A percentile compares a stretch with the other conserved stretches of the same genome.
Conservation (phyloP, 92 coral and sea anemone species). For the Porites divaricata region DNA sequence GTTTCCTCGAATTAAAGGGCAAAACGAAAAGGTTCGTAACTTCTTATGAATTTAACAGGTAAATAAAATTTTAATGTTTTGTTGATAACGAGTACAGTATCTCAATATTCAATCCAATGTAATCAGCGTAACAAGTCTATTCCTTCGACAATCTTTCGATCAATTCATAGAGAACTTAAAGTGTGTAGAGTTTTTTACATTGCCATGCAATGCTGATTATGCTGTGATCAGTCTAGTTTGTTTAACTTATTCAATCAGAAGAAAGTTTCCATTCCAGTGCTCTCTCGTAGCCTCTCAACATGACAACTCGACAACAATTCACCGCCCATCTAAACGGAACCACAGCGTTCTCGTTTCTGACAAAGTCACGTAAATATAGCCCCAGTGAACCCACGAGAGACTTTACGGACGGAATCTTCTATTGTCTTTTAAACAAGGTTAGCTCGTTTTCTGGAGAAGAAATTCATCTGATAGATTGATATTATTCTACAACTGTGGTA, state of each 20-base stretch:
- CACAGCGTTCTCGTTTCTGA: conserved; percentile 59
- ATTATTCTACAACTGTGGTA: conserved; percentile 60
- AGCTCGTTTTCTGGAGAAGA: conserved; percentile 20
- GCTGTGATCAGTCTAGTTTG: background rate
- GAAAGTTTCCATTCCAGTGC: conserved; percentile 56
- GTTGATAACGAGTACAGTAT: no score
- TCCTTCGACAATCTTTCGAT: no score
- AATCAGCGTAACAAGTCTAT: background rate
- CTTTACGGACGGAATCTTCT: conserved; percentile 21
- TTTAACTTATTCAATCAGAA: background rate
- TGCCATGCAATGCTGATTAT: no score
- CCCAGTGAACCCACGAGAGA: conserved; percentile 58
- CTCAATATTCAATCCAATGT: no score
- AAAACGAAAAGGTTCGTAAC: no score
- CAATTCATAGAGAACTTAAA: no score
- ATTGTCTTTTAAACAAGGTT: conserved; percentile 2
- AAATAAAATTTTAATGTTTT: no score
- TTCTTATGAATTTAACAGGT: no score
- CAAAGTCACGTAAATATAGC: conserved; percentile 64
- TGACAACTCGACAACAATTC: conserved; percentile 50
- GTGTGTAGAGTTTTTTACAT: no score
- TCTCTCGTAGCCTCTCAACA: conserved; percentile 53
- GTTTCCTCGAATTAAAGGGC: no score
- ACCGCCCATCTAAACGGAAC: conserved; percentile 65
- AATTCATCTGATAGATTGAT: conserved; percentile 48